phyloP scores from a whole-genome alignment of 1,140 invertebrate genomes.

The Pseudobourletiella spinata region DNA sequence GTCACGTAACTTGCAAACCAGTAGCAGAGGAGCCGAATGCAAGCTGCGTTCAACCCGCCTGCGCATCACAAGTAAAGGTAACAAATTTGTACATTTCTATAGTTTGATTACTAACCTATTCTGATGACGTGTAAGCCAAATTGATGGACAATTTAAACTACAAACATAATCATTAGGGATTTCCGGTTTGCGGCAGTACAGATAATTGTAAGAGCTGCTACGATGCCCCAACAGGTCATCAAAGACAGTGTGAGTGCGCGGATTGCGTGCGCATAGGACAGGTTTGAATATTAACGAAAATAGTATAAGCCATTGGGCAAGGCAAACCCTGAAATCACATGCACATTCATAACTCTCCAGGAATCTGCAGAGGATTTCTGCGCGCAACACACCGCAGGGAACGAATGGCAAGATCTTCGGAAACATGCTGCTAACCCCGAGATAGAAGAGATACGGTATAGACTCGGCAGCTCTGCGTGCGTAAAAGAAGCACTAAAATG shows the following conservation, averaged over 20 bases:
- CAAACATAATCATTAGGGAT: too few relatives aligned
- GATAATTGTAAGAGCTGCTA: slow-evolving; percentile 13
- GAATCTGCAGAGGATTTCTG: slow-evolving; percentile 4
- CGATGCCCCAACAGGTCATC: slow-evolving; percentile 25
- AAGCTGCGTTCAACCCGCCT: not conserved
- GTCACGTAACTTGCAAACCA: slow-evolving; percentile 17
- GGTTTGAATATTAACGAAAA: not conserved
- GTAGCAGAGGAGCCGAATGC: not conserved
- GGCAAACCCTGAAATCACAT: too few relatives aligned
- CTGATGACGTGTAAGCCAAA: too few relatives aligned
- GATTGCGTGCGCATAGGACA: slow-evolving; percentile 14
- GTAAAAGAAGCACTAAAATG: slow-evolving; percentile 19
- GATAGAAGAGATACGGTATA: slow-evolving; percentile 17
- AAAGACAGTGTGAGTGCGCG: slow-evolving; percentile 28
- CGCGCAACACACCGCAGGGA: slow-evolving; percentile 28
- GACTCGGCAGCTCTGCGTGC: slow-evolving; percentile 20
- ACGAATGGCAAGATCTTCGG: slow-evolving; percentile 20
- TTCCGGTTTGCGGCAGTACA: not conserved
- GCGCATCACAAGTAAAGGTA: not conserved
- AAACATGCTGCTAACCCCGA: slow-evolving; percentile 11
- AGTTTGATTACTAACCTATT: not conserved
- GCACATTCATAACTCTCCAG: too few relatives aligned
- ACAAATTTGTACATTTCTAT: not conserved
- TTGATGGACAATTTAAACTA: too few relatives aligned
- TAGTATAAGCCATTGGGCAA: not conserved